phyloP scores from a whole-genome alignment of 2,113 vertebrate species.

The Cathartes aura region DNA sequence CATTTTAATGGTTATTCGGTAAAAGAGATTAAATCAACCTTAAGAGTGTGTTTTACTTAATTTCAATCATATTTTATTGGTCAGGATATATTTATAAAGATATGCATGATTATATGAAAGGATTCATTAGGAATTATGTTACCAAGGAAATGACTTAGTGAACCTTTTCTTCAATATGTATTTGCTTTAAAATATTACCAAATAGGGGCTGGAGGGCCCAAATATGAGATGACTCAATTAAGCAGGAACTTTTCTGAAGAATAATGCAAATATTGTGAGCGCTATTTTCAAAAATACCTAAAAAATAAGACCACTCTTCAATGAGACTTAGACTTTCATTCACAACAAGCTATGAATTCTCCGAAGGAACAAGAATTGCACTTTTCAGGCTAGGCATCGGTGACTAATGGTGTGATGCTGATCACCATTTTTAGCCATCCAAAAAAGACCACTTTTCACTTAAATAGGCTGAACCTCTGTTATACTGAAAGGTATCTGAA shows the following conservation, averaged over 20 bases:
- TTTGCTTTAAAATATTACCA: not conserved
- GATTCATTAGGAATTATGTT: slow-evolving; percentile 16
- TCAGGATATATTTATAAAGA: not conserved
- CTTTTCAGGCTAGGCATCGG: not conserved
- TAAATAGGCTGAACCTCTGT: not conserved
- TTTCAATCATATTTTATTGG: slow-evolving; percentile 45
- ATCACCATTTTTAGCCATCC: not conserved
- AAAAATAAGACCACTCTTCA: not conserved
- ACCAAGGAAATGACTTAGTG: not conserved
- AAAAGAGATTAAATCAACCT: slow-evolving; percentile 46
- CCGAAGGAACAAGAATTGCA: not conserved
- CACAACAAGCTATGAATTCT: not conserved
- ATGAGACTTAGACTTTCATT: not conserved
- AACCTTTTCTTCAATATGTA: not conserved
- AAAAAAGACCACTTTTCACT: not conserved
- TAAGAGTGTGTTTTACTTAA: slow-evolving; percentile 56
- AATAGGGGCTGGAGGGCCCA: not conserved
- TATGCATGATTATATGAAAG: not conserved
- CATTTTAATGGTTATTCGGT: slow-evolving; percentile 25
- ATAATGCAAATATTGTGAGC: not conserved
- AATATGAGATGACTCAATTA: not conserved
- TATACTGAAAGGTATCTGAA: not conserved
- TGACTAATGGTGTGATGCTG: not conserved
- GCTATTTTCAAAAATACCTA: not conserved
- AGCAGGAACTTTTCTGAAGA: not conserved